Percentiles rank a stretch among this genome's conserved stretches.
These are phyloP conservation scores for Panthera uncia DNA, from an alignment of 2,113 vertebrate genomes.

Conservation along the genomic window DNA sequence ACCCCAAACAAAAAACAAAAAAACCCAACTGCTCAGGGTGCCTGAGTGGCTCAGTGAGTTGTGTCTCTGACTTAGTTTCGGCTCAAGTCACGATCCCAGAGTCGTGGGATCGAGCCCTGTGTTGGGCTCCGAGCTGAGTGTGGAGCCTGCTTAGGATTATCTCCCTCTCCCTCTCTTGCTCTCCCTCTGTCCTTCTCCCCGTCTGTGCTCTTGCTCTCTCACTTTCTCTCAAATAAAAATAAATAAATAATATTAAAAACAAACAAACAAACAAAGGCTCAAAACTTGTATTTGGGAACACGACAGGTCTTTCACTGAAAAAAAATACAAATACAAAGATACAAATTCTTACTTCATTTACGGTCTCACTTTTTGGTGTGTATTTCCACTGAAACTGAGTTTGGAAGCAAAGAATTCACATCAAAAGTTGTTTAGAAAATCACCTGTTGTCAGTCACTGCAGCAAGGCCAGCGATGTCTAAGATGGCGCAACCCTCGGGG, in stretches of 20 bases:
- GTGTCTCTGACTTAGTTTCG: too few relatives aligned
- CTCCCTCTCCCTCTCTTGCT: too few relatives aligned
- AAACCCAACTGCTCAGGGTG: not conserved
- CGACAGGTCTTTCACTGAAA: not conserved
- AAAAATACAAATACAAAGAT: conserved; percentile 9
- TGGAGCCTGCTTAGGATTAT: too few relatives aligned
- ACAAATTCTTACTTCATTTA: not conserved
- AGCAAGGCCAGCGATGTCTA: conserved; percentile 96
- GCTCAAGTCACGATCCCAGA: too few relatives aligned
- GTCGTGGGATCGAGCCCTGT: too few relatives aligned
- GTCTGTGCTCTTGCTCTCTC: too few relatives aligned
- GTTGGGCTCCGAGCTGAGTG: too few relatives aligned
- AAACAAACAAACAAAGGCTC: not conserved
- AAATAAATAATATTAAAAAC: not conserved
- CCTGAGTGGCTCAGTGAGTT: too few relatives aligned
- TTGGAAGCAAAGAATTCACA: not conserved
- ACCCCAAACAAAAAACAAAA: not conserved
- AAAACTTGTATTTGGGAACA: not conserved
- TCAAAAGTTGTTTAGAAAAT: not conserved
- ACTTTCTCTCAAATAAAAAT: too few relatives aligned
- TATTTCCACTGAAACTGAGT: not conserved
- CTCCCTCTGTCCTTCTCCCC: too few relatives aligned
- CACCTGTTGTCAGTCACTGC: conserved; percentile 98
- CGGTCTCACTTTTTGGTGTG: not conserved
- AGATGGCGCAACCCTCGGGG: conserved; percentile 90